These are phyloP conservation scores for Stercorarius parasiticus DNA, from an alignment of 2,113 vertebrate species.

Conservation along the genomic window DNA sequence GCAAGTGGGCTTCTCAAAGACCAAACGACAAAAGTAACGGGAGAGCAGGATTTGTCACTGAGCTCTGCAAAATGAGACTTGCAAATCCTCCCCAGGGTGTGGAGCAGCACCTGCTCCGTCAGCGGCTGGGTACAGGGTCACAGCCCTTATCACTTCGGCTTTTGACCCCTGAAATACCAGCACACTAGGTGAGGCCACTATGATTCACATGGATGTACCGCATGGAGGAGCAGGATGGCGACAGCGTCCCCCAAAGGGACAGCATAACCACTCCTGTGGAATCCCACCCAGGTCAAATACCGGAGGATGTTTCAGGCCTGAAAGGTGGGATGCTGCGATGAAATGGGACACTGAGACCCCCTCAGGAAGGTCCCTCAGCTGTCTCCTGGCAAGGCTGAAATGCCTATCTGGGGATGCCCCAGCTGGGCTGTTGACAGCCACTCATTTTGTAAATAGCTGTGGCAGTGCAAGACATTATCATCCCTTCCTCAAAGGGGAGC, in stretches of 20 bases:
- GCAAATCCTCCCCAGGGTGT: conserved; percentile 10
- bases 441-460: not conserved
- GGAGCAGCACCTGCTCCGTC: conserved; percentile 27
- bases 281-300: not conserved
- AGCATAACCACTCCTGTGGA: not conserved
- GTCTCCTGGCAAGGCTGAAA: not conserved
- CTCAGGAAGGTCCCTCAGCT: not conserved
- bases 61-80: not conserved
- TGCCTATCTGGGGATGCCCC: not conserved
- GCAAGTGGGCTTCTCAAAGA: not conserved
- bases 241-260: not conserved
- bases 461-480: not conserved
- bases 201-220: rapidly evolving
- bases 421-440: not conserved
- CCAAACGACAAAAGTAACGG: not conserved
- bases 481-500: not conserved
- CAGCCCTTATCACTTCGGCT: not conserved
- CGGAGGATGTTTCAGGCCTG: rapidly evolving
- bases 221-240: rapidly evolving
- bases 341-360: not conserved
- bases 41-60: not conserved
- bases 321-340: not conserved
- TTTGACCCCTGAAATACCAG: conserved; percentile 4
- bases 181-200: not conserved
- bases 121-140: not conserved